Percentiles rank a stretch among this genome's conserved stretches.
These are phyloP conservation scores for Ichneumon xanthorius DNA, from an alignment of 2,888 invertebrate species.

Conservation along the genomic window DNA sequence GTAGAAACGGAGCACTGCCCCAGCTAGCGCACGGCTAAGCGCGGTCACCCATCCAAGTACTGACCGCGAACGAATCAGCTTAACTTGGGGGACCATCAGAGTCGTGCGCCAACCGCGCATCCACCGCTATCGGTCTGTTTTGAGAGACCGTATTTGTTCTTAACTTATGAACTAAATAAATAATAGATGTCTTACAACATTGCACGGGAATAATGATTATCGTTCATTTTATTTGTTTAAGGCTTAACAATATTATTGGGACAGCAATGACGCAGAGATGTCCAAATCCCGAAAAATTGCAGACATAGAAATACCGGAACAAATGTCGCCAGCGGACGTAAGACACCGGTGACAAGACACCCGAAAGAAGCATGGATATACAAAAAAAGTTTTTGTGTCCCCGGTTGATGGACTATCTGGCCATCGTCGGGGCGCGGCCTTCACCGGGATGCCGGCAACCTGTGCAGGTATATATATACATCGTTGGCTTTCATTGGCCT, in stretches of 20 bases:
- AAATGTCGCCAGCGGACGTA: constrained; percentile 72
- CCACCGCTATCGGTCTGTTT: too few relatives aligned
- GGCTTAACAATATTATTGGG: constrained; percentile 23
- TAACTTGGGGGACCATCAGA: too few relatives aligned
- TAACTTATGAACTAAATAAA: too few relatives aligned
- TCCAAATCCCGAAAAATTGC: constrained; percentile 72
- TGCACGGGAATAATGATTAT: neutral
- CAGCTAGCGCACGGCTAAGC: too few relatives aligned
- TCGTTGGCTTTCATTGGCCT: neutral
- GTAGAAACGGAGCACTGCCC: too few relatives aligned
- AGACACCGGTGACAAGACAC: constrained; percentile 79
- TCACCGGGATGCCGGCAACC: constrained; percentile 90
- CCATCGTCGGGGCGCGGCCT: constrained; percentile 97
- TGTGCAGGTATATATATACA: constrained; percentile 89
- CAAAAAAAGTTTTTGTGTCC: constrained; percentile 94
- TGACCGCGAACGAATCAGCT: too few relatives aligned
- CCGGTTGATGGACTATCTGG: constrained; percentile 97
- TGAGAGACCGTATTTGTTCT: too few relatives aligned
- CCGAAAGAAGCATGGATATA: constrained; percentile 85
- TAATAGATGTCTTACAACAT: neutral
- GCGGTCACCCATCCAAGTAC: too few relatives aligned
- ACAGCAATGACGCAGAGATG: constrained; percentile 78
- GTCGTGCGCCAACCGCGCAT: too few relatives aligned
- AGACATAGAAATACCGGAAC: constrained; percentile 72
- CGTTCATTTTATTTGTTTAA: constrained; percentile 31